Evolutionary conservation across 2,797 vertebrate species (phyloP).

Genomic region (Sitta carolinensis): DNA sequence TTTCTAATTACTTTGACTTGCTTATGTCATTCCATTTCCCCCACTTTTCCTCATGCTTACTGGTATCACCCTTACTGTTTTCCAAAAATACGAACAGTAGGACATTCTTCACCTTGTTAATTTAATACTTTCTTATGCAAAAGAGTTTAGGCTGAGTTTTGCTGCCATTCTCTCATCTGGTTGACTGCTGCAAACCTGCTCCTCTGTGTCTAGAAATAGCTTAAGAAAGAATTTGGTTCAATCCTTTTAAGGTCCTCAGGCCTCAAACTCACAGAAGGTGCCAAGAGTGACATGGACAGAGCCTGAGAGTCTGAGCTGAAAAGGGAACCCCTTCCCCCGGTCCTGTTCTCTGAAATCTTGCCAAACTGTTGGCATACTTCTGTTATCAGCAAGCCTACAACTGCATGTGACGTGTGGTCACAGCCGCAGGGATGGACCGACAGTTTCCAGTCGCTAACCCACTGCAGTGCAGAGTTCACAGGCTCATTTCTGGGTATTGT

Average conservation of each 20-base stretch:
- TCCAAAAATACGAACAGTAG: neutral
- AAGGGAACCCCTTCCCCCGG: neutral
- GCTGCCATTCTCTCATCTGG: neutral
- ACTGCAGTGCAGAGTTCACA: neutral
- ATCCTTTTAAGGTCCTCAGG: constrained; percentile 34
- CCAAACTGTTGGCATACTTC: constrained; percentile 20
- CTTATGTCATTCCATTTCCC: neutral
- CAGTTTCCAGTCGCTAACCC: neutral
- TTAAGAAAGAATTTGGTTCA: constrained; percentile 24
- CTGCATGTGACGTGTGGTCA: neutral
- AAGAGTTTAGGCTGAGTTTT: neutral
- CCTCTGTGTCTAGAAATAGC: constrained; percentile 25
- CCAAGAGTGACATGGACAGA: neutral
- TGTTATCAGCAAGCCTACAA: constrained; percentile 34
- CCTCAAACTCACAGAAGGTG: neutral
- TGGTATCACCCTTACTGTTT: neutral
- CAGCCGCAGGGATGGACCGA: neutral
- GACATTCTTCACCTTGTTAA: neutral
- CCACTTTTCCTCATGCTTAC: neutral
- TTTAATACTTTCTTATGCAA: neutral
- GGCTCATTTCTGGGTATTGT: neutral
- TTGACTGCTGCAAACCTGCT: neutral
- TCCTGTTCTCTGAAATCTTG: constrained; percentile 24
- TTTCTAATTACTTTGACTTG: constrained; percentile 7
- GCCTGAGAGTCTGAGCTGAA: neutral